Percentiles rank a stretch among this genome's conserved stretches.
Evolutionary conservation across 53 echinoderm and acorn worm genomes (phyloP).

Genomic region (Crossaster papposus): DNA sequence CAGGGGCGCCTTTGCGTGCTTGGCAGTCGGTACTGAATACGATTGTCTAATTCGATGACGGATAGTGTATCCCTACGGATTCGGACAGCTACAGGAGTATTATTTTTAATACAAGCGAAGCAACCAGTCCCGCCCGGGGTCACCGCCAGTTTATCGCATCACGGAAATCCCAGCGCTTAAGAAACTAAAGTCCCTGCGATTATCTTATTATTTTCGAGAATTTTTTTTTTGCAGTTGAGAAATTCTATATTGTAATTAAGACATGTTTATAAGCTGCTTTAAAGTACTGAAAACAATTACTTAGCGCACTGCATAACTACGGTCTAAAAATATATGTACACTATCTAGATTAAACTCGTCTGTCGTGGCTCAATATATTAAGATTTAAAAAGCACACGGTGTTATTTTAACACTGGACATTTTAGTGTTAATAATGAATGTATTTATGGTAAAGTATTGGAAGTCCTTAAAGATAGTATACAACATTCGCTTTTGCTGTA

Average conservation of each 20-base stretch:
- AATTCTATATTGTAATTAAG: neutral
- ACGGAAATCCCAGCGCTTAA: conserved; percentile 18
- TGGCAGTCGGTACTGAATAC: conserved; percentile 13
- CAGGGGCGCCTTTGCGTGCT: conserved; percentile 44
- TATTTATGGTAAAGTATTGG: neutral
- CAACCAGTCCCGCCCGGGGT: conserved; percentile 37
- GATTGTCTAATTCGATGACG: conserved; percentile 55
- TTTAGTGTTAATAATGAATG: neutral
- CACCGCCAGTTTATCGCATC: conserved; percentile 49
- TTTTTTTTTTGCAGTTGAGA: neutral
- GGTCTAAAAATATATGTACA: no score
- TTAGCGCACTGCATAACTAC: no score
- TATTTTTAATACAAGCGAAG: no score
- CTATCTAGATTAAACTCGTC: no score
- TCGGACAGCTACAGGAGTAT: conserved; percentile 20
- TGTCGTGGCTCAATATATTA: no score
- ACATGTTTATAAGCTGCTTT: no score
- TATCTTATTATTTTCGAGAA: neutral
- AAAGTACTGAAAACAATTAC: no score
- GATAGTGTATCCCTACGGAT: conserved; percentile 37
- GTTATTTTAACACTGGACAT: neutral
- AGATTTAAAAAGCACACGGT: no score
- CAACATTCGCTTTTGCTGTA: no score
- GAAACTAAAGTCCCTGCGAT: conserved; percentile 15
- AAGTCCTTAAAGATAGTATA: conserved; percentile 15